A percentile compares a stretch with the other conserved stretches of the same genome.
Evolutionary conservation across 1,140 invertebrate species (phyloP).

Genomic region (Lordiphosa clarofinis): DNA sequence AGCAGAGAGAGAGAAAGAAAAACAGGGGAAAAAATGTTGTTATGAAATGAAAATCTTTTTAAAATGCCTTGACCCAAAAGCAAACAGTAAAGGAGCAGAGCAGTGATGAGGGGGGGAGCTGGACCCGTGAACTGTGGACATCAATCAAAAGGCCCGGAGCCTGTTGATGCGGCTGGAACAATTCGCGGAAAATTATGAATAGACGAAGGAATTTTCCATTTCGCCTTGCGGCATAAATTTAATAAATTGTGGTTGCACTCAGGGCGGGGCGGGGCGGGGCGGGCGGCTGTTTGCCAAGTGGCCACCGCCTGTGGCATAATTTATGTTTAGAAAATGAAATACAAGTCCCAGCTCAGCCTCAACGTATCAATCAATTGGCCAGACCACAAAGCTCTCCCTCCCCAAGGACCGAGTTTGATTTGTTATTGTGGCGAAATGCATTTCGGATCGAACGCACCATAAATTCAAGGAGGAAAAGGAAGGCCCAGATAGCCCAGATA

Average conservation of each 20-base stretch:
- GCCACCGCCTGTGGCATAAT: slow-evolving; percentile 29
- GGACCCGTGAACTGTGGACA: slow-evolving; percentile 48
- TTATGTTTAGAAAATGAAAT: slow-evolving; percentile 55
- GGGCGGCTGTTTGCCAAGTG: slow-evolving; percentile 34
- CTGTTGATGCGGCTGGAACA: slow-evolving; percentile 1
- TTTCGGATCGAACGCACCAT: slow-evolving; percentile 30
- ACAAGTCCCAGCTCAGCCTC: slow-evolving; percentile 6
- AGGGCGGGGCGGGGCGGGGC: too few relatives aligned
- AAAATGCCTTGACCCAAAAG: slow-evolving; percentile 68
- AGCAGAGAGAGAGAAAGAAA: slow-evolving; percentile 17
- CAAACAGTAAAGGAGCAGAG: slow-evolving; percentile 41
- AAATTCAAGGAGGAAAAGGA: slow-evolving; percentile 32
- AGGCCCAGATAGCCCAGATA: slow-evolving; percentile 10
- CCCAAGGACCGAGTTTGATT: slow-evolving; percentile 51
- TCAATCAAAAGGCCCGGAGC: slow-evolving; percentile 58
- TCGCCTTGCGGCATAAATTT: slow-evolving; percentile 61
- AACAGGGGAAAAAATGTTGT: slow-evolving; percentile 53
- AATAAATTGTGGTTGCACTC: slow-evolving; percentile 72
- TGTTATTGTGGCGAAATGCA: slow-evolving; percentile 42
- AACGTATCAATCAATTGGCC: slow-evolving; percentile 57
- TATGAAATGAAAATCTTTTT: slow-evolving; percentile 68
- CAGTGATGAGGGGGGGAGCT: slow-evolving; percentile 8
- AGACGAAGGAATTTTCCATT: slow-evolving; percentile 65
- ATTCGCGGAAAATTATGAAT: slow-evolving; percentile 10
- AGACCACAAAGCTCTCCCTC: slow-evolving; percentile 33